Evolutionary conservation across 2,113 vertebrate species (phyloP).

Genomic region (Symphodus melops): DNA sequence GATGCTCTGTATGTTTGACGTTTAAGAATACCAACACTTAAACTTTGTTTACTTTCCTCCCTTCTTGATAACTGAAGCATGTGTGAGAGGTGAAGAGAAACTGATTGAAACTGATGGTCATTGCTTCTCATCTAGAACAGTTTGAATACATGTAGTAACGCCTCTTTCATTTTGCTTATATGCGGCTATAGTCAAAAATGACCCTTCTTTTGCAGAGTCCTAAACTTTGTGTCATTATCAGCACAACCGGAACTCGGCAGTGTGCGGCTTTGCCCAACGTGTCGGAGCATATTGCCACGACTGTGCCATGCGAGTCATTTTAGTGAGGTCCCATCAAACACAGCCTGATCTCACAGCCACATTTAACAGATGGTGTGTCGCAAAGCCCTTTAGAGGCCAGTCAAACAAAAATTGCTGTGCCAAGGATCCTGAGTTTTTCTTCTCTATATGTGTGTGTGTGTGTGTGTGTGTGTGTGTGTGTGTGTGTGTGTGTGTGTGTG

Average conservation of each 20-base stretch:
- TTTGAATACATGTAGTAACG: slow-evolving; percentile 16
- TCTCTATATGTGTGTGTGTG: background rate
- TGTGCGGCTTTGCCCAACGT: background rate
- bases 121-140: slow-evolving; percentile 26
- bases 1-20: slow-evolving; percentile 2
- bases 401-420: slow-evolving; percentile 51
- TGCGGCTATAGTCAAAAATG: slow-evolving; percentile 48
- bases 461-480: too few species aligned
- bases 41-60: background rate
- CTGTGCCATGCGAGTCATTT: slow-evolving; percentile 44
- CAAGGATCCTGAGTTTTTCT: slow-evolving; percentile 7
- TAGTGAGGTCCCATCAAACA: slow-evolving; percentile 33
- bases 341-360: slow-evolving; percentile 12
- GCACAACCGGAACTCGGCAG: slow-evolving; percentile 35
- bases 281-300: slow-evolving; percentile 9
- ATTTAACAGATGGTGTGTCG: slow-evolving; percentile 60
- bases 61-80: slow-evolving; percentile 36
- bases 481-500: too few species aligned
- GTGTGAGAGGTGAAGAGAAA: slow-evolving; percentile 25
- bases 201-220: background rate
- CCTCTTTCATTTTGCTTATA: slow-evolving; percentile 37
- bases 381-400: slow-evolving; percentile 51
- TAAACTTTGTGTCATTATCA: slow-evolving; percentile 53
- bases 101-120: slow-evolving; percentile 50
- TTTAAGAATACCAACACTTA: background rate